Evolutionary conservation across 2,888 invertebrate species (phyloP).

Genomic region (Toxonevra muliebris): DNA sequence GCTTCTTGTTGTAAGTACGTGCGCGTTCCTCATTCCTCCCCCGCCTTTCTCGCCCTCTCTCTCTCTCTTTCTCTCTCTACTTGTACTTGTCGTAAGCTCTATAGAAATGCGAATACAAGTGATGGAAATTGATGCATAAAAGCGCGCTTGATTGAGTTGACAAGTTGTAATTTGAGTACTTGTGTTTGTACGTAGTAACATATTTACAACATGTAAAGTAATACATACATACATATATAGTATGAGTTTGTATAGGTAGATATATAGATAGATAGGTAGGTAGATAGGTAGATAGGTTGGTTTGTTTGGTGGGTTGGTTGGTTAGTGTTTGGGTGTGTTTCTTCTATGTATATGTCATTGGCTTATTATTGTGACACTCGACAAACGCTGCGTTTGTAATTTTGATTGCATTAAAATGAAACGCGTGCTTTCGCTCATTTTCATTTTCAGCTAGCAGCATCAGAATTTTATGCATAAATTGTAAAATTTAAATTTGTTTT

Average conservation of each 20-base stretch:
- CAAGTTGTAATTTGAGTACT: constrained; percentile 56
- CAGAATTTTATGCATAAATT: neutral
- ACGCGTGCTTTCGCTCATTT: neutral
- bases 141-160: constrained; percentile 61
- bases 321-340: neutral
- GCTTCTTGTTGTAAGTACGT: constrained; percentile 5
- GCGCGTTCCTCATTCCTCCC: constrained; percentile 15
- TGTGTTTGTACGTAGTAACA: constrained; percentile 3
- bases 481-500: neutral
- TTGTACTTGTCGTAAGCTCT: constrained; percentile 6
- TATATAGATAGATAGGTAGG: neutral
- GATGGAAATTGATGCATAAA: constrained; percentile 59
- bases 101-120: constrained; percentile 46
- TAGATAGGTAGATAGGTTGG: neutral
- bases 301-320: constrained; percentile 4
- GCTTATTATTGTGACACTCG: constrained; percentile 27
- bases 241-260: neutral
- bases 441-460: neutral
- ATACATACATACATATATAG: neutral
- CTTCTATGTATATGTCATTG: constrained; percentile 1
- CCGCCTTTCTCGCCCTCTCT: neutral
- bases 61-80: neutral
- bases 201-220: neutral
- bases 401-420: constrained; percentile 35
- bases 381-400: constrained; percentile 26